Evolutionary conservation across 2,113 vertebrate species (phyloP), one percentile per base, ranked within the genome.

Genomic region (Catharus bicknelli): DNA sequence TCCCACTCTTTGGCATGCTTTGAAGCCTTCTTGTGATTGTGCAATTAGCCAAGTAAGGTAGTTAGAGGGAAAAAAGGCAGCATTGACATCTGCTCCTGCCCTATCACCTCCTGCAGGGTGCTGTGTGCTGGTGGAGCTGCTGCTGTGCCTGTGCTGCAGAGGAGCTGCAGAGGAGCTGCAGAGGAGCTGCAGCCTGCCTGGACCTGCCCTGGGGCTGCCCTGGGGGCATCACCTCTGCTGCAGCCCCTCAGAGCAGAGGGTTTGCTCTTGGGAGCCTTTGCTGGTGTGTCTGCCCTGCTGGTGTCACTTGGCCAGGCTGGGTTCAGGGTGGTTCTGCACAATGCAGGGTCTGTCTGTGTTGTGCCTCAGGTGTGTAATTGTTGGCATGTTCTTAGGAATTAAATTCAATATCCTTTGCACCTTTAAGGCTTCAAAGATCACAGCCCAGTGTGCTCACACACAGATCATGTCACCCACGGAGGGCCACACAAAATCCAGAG

Each of bases 41-140:
- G 34, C 40, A 75, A 40, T 88, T 79, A 78, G 40, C 54, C 79
- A 72, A 62, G 57, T 48, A 63, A 53, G 63, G 58, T 19, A 8
- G 21, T 40, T 54, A 45, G 40, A 50, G 27, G 21, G 4, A 3
- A n/a, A 30, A 38, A 36, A 51, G 5, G 8, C 18, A 27, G 14
- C 25, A 17, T 14, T 83, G 94, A 13, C 8, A 25, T 54, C 20
- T 82, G 59, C 23, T 58, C 22, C 38, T 59, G 53, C 36, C 48
- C 6, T 10, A 0, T 47, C 21, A 1, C 11, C 34, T 55, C 30
- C 12, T 0, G 1, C 11, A 8, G 51, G 45, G 17, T 5, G 7
- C 32, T 30, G 16, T 0, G 4, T 32, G 54, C n/a, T 19, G 75
- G 16, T 50, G 53, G 32, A 69, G 62, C 13, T 18, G 79, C 21